Conservation (phyloP, 2,797 vertebrate genomes). For the Morus bassanus region DNA sequence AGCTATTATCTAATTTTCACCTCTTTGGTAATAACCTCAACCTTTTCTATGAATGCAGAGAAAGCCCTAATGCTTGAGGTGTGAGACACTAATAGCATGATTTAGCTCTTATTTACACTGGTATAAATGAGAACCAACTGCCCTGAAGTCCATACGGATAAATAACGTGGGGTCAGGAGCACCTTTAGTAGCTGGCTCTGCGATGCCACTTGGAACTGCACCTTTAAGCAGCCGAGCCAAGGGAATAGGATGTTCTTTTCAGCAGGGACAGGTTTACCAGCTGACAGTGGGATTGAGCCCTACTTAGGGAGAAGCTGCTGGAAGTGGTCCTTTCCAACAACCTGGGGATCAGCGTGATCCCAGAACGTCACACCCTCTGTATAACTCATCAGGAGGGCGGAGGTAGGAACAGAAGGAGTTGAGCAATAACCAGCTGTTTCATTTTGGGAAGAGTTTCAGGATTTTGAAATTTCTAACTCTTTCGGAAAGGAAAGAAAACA, state of each 20-base stretch:
- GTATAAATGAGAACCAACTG: background rate
- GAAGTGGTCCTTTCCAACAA: conserved; percentile 22
- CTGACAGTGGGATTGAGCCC: background rate
- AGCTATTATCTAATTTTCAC: background rate
- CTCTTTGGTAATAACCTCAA: background rate
- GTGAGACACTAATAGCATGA: background rate
- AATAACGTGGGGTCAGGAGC: background rate
- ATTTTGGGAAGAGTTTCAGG: conserved; percentile 63
- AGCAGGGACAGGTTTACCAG: background rate
- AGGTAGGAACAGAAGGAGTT: background rate
- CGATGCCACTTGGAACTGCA: background rate
- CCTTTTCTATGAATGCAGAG: background rate
- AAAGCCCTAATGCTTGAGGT: background rate
- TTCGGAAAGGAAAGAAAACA: conserved; percentile 21
- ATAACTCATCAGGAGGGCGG: conserved; percentile 51
- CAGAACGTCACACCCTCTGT: conserved; percentile 29
- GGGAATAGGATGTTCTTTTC: background rate
- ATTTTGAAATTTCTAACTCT: conserved; percentile 45
- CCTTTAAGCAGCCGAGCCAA: background rate
- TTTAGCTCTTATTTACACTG: rapidly evolving
- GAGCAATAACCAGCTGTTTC: conserved; percentile 44
- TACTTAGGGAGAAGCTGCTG: background rate
- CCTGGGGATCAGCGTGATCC: conserved; percentile 20
- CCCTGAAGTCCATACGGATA: background rate
- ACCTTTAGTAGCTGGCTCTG: background rate